phyloP scores from a whole-genome alignment of 2,113 vertebrate genomes.

The Rousettus leschenaultii region DNA sequence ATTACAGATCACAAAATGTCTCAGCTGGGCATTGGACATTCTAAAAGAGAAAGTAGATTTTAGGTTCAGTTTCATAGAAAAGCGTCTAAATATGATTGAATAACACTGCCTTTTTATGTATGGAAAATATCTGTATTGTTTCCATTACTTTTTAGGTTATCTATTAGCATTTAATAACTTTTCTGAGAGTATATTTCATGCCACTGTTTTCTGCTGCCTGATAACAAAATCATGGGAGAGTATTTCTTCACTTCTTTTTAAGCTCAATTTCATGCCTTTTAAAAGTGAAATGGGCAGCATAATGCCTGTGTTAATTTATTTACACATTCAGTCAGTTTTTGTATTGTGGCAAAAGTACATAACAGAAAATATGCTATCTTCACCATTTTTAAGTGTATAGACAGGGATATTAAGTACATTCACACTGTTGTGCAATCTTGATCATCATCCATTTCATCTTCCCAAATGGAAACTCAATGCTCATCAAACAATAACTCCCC shows the following conservation, averaged over 20 bases:
- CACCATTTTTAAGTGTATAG: neutral
- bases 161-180: neutral
- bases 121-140: neutral
- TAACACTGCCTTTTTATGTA: neutral
- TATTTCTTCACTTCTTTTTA: neutral
- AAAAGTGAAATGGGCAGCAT: neutral
- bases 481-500: neutral
- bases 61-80: neutral
- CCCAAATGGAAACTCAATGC: neutral
- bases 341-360: neutral
- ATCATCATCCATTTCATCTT: neutral
- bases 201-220: neutral
- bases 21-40: neutral
- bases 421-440: neutral
- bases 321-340: neutral
- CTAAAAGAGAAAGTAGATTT: neutral
- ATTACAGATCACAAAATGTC: neutral
- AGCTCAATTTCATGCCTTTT: neutral
- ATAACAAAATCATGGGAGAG: neutral
- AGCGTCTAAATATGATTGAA: neutral
- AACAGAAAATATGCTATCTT: neutral
- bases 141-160: neutral
- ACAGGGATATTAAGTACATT: neutral
- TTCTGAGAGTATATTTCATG: neutral
- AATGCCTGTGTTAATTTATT: neutral